Evolutionary conservation across 2,113 vertebrate species (phyloP), one percentile per base, ranked within the genome.

Genomic region (Rana temporaria): DNA sequence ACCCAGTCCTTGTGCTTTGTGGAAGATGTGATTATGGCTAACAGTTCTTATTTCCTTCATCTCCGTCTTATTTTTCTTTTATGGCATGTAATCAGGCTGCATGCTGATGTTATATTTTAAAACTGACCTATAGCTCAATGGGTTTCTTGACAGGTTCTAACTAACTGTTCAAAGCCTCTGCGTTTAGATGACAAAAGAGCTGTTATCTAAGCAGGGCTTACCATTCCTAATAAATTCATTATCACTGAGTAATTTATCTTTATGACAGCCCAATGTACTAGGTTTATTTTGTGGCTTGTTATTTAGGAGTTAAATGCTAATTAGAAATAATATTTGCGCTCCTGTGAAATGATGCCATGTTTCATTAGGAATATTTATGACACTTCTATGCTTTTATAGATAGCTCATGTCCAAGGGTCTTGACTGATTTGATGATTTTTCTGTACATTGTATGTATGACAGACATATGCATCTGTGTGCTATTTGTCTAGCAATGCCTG

Each of bases 91-190:
- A 71, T 81, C 68, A 53, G 30, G 48, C 52, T 67, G 66, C 66
- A 70, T 57, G 66, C 30, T 72, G 38, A 81, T 52, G 79, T 62
- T 71, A 72, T 65, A 73, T 82, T 82, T 64, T 73, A 72, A 22
- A 38, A 30, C 60, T 82, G 79, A 73, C 79, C 79, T 56, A 73
- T 56, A 82, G 79, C 79, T 73, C 26, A 73, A 55, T 82, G 59
- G 69, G 32, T 71, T 71, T 72, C 79, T 63, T 81, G 56, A 81
- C 68, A 69, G 67, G 17, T 9, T 72, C 24, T 64, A 64, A 81
- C 20, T 64, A 55, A 79, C 64, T 56, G 22, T 17, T 18, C 20
- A 26, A 30, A 55, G 52, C 26, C 38, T 79, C 52, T 79, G 26
- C 26, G 30, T 11, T 16, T 26, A 66, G 60, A 78, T 55, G 62